phyloP scores from a whole-genome alignment of 2,113 vertebrate species.

The Larimichthys polyactis region DNA sequence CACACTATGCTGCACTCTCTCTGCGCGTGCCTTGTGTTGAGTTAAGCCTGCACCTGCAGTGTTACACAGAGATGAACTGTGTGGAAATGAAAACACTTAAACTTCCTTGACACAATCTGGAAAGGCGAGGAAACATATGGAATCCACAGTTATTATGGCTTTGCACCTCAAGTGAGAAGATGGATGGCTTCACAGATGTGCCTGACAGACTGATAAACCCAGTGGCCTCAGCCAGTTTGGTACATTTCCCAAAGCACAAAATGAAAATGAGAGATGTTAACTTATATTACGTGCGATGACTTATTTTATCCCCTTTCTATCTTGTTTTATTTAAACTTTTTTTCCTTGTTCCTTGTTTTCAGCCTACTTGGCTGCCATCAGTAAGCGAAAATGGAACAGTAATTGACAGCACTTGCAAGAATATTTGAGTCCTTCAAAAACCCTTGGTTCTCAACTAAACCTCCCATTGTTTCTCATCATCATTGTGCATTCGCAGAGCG shows the following conservation, averaged over 20 bases:
- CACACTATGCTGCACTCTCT: background rate
- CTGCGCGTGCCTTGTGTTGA: conserved; percentile 22
- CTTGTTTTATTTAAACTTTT: conserved; percentile 20
- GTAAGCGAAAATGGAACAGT: conserved; percentile 26
- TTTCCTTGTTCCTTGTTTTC: conserved; percentile 21
- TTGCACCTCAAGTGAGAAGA: conserved; percentile 70
- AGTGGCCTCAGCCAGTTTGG: conserved; percentile 58
- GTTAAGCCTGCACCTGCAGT: conserved; percentile 49
- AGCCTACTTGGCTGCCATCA: conserved; percentile 22
- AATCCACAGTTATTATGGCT: conserved; percentile 68
- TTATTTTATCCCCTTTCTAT: conserved; percentile 14
- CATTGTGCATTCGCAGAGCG: conserved; percentile 73
- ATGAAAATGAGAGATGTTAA: conserved; percentile 58
- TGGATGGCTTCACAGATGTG: conserved; percentile 74
- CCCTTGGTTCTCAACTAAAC: conserved; percentile 63
- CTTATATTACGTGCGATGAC: conserved; percentile 11
- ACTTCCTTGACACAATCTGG: conserved; percentile 74
- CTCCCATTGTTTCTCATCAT: conserved; percentile 71
- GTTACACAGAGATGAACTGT: conserved; percentile 49
- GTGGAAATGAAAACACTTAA: conserved; percentile 75
- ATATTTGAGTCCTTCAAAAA: conserved; percentile 67
- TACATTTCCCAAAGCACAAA: conserved; percentile 55
- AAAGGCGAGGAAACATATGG: conserved; percentile 69
- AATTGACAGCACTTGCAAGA: conserved; percentile 59
- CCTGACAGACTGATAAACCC: conserved; percentile 71